phyloP scores from a whole-genome alignment of 23 tunicate species.

The Ascidia mentula region DNA sequence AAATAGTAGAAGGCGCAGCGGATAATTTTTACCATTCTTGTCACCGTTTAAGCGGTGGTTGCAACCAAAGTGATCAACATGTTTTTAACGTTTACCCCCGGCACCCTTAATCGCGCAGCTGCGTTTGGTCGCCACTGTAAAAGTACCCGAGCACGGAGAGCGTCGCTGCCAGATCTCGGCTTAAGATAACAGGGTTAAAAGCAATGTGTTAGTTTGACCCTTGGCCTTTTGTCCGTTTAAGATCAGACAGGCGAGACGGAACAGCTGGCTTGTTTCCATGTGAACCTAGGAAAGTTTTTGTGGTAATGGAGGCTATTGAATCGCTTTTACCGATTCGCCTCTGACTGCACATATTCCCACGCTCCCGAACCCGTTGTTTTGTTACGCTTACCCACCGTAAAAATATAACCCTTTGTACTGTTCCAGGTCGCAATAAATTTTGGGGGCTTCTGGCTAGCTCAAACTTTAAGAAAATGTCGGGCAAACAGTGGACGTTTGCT shows the following conservation, averaged over 20 bases:
- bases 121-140: background rate
- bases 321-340: background rate
- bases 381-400: background rate
- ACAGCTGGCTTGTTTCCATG: background rate
- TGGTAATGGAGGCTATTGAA: background rate
- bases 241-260: background rate
- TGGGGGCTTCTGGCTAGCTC: background rate
- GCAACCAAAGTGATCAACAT: too few relatives aligned
- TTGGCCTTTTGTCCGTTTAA: background rate
- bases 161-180: background rate
- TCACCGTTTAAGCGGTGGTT: too few relatives aligned
- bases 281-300: background rate
- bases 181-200: background rate
- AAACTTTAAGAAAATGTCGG: background rate
- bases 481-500: background rate
- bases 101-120: slow-evolving; percentile 7
- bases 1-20: too few relatives aligned
- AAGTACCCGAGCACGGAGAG: background rate
- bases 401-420: background rate
- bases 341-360: background rate
- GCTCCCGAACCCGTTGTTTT: background rate
- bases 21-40: too few relatives aligned
- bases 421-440: background rate
- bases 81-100: too few relatives aligned
- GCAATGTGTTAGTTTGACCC: background rate